These are phyloP conservation scores for Catamblyrhynchus diadema DNA, from an alignment of 2,797 vertebrate species.

Conservation along the genomic window DNA sequence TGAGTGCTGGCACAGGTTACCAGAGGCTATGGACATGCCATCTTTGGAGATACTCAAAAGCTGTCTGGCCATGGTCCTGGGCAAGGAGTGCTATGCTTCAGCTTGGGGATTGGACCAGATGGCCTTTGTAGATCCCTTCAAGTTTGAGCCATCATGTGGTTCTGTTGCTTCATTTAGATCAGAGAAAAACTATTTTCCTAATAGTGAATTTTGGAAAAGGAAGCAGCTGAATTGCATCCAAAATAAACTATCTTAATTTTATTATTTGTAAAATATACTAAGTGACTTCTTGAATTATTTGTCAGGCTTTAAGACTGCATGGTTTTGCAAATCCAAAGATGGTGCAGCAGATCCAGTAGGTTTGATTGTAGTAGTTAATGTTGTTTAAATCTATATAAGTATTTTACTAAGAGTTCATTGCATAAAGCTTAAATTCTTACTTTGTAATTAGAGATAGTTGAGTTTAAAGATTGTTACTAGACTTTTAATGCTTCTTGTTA, in stretches of 20 bases:
- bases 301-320: not conserved
- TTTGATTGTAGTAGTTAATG: not conserved
- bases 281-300: not conserved
- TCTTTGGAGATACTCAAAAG: not conserved
- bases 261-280: not conserved
- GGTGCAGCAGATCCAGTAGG: not conserved
- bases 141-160: not conserved
- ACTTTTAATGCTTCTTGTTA: slow-evolving; percentile 46
- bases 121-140: not conserved
- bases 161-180: not conserved
- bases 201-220: not conserved
- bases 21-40: not conserved
- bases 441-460: not conserved
- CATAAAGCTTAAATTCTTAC: not conserved
- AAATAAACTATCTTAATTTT: not conserved
- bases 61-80: not conserved
- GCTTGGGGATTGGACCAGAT: not conserved
- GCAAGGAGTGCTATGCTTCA: not conserved
- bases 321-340: not conserved
- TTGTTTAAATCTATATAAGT: not conserved
- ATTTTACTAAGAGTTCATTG: not conserved
- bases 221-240: not conserved
- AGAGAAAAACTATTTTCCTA: not conserved
- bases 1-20: not conserved
- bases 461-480: not conserved